Conservation (phyloP, 2,797 vertebrate genomes). For the Taeniopygia guttata region DNA sequence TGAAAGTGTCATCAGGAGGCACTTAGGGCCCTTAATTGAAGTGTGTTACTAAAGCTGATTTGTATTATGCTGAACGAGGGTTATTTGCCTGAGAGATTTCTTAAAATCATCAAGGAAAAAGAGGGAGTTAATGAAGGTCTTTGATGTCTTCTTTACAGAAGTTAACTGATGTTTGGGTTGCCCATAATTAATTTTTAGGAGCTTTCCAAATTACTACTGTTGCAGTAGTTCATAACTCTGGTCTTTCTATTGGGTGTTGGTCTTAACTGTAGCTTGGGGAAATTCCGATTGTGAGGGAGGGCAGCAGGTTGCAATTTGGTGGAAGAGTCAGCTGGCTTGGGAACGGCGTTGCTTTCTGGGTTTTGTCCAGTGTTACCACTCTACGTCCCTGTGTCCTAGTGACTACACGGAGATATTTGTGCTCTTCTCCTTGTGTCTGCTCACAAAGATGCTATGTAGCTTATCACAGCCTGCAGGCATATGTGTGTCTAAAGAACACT, state of each 20-base stretch:
- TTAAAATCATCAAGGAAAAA: neutral
- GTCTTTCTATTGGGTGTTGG: neutral
- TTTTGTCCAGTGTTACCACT: neutral
- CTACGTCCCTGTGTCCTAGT: neutral
- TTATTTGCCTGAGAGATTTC: conserved; percentile 15
- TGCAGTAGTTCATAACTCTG: neutral
- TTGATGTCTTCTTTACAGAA: conserved; percentile 31
- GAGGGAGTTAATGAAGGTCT: conserved; percentile 20
- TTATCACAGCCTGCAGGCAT: neutral
- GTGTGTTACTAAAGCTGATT: neutral
- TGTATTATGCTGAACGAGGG: neutral
- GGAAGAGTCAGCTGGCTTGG: neutral
- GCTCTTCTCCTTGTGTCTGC: neutral
- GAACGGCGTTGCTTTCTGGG: neutral
- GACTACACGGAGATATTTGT: neutral
- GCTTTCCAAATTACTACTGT: neutral
- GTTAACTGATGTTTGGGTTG: conserved; percentile 45
- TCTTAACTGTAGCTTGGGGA: neutral
- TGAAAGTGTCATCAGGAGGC: neutral
- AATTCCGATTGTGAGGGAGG: neutral
- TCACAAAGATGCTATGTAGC: neutral
- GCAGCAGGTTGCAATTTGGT: neutral
- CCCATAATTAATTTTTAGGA: conserved; percentile 14
- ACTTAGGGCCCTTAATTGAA: neutral
- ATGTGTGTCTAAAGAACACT: neutral